Evolutionary conservation across 2,797 vertebrate species (phyloP), one percentile per base, ranked within the genome.

Genomic region (Mastacembelus armatus): DNA sequence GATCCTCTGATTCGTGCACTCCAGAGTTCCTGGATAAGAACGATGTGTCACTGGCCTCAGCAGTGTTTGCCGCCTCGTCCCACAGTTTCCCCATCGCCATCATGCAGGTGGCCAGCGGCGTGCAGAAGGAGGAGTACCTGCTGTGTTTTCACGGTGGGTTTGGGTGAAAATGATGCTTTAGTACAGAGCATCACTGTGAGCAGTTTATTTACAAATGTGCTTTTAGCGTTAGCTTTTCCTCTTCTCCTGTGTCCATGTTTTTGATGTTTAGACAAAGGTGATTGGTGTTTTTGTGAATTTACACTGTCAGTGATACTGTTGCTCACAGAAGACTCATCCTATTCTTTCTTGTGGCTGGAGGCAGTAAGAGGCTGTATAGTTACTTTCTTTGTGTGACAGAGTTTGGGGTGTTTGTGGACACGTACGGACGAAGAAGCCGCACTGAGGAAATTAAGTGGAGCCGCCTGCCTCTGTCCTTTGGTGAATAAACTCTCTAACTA

Each of bases 11-110:
- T 66, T 38, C 2, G 0, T 43, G 39, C 35, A 0, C 56, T 19
- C 14, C 93, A 99, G 98, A 99, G 87, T 99, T 99, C 90, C 89
- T 99, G 90, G 98, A 99, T 82, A 99, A 99, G 93, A 99, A 97
- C 0, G 98, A 99, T 71, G 94, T 96, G 74, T 95, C 97, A 1
- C 90, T 99, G 88, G 96, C 97, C 0, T 96, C 98, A 0, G 97
- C 97, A 0, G 93, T 99, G 68, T 99, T 98, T 40, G 96, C 98
- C 7, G 94, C 96, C 51, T 97, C 97, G 3, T 96, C 96, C 77
- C 96, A 98, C 93, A 98, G 97, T 36, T 99, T 99, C 80, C 98
- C 97, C 36, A 96, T 99, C 80, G 95, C 97, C 43, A 98, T 99
- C 88, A 94, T 97, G 91, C 98, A 98, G 90, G 96, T 99, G 90